Evolutionary conservation across 2,888 invertebrate genomes (phyloP).

Genomic region (Microctonus aethiopoides): DNA sequence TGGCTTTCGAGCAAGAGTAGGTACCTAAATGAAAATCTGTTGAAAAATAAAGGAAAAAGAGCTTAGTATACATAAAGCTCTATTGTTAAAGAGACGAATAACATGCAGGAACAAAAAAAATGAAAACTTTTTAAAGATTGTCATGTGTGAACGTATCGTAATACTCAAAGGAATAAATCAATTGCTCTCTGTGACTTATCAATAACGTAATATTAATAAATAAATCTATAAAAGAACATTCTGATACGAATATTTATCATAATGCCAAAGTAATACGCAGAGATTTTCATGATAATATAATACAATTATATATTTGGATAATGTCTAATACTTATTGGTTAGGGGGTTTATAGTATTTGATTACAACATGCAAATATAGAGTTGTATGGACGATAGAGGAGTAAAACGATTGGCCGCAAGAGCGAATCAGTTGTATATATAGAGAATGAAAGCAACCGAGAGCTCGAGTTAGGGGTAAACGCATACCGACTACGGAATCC

Average conservation of each 20-base stretch:
- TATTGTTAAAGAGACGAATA: no score
- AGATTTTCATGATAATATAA: no score
- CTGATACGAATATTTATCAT: no score
- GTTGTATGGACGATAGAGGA: neutral
- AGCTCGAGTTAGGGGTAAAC: constrained; percentile 37
- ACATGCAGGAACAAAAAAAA: no score
- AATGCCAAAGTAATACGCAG: no score
- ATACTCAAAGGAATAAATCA: no score
- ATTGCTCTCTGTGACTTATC: no score
- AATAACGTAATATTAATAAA: no score
- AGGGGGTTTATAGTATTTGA: neutral
- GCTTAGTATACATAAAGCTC: constrained; percentile 1
- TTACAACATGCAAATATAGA: neutral
- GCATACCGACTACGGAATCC: constrained; percentile 60
- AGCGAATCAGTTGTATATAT: neutral
- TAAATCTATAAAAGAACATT: no score
- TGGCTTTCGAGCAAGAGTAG: constrained; percentile 19
- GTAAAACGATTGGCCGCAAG: neutral
- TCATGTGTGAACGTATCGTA: no score
- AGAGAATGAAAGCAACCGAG: neutral
- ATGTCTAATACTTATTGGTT: neutral
- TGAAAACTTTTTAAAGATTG: no score
- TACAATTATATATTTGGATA: no score
- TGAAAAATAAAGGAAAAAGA: constrained; percentile 10
- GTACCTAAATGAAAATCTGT: neutral